Conservation (phyloP, 2,888 invertebrate species). For the Drosophila colorata region DNA sequence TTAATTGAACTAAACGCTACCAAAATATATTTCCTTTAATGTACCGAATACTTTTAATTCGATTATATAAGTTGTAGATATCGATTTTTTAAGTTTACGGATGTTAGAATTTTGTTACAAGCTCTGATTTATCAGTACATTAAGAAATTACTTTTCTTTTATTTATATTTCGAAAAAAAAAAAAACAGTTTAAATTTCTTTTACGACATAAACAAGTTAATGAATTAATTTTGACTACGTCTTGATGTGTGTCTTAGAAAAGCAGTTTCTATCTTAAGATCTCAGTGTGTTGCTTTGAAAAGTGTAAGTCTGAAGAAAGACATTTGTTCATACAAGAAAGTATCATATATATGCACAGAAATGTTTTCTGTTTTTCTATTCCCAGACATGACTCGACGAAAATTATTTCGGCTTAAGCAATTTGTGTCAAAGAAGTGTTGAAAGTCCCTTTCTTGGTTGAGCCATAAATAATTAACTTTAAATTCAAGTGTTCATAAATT, state of each 20-base stretch:
- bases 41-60: not conserved
- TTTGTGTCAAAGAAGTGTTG: constrained; percentile 57
- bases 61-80: not conserved
- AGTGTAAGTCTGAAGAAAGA: constrained; percentile 5
- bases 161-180: not conserved
- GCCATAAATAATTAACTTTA: not conserved
- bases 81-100: too few species aligned
- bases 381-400: constrained; percentile 64
- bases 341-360: constrained; percentile 2
- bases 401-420: constrained; percentile 35
- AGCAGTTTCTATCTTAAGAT: constrained; percentile 7
- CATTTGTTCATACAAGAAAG: not conserved
- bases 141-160: too few species aligned
- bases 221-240: constrained; percentile 8
- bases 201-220: constrained; percentile 1
- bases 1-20: constrained; percentile 17
- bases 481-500: constrained; percentile 3
- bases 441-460: constrained; percentile 11
- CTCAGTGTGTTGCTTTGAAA: constrained; percentile 3
- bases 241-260: not conserved
- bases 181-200: not conserved
- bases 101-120: not conserved
- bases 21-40: not conserved
- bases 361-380: constrained; percentile 42
- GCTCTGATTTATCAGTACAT: not conserved